These are phyloP conservation scores for Amazona ochrocephala DNA, from an alignment of 2,797 vertebrate genomes.

Conservation along the genomic window DNA sequence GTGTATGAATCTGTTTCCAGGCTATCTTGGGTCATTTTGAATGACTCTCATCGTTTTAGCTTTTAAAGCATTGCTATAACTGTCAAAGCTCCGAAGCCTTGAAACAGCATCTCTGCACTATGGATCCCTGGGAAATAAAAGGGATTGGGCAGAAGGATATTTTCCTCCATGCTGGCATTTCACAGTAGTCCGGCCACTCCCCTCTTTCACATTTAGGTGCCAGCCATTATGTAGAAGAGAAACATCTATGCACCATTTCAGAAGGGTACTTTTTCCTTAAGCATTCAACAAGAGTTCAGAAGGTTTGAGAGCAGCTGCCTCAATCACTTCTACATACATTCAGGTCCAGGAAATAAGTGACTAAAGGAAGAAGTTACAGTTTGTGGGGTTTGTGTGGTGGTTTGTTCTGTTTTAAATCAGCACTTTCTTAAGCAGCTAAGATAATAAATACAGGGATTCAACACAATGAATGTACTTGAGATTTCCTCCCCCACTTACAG, in stretches of 20 bases:
- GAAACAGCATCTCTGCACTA: not conserved
- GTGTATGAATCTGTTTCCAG: not conserved
- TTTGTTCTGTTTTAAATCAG: not conserved
- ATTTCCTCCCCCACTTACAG: conserved; percentile 16
- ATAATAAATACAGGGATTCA: not conserved
- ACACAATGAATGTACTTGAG: not conserved
- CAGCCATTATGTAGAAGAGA: not conserved
- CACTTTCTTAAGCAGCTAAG: conserved; percentile 16
- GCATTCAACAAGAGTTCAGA: not conserved
- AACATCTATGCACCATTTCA: not conserved
- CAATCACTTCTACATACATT: not conserved
- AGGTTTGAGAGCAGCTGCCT: not conserved
- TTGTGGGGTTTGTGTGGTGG: not conserved
- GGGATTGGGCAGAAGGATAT: not conserved
- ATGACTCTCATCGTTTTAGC: not conserved
- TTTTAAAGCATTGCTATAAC: not conserved
- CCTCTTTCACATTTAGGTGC: not conserved
- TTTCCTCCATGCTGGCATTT: not conserved
- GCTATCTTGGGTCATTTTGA: not conserved
- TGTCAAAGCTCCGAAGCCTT: not conserved
- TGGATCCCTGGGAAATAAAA: not conserved
- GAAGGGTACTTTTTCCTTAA: not conserved
- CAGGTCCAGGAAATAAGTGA: not conserved
- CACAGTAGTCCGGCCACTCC: not conserved
- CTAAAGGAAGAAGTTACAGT: not conserved